Evolutionary conservation across 2,113 vertebrate genomes (phyloP), one percentile per base, ranked within the genome.

Genomic region (Malurus cyaneus): DNA sequence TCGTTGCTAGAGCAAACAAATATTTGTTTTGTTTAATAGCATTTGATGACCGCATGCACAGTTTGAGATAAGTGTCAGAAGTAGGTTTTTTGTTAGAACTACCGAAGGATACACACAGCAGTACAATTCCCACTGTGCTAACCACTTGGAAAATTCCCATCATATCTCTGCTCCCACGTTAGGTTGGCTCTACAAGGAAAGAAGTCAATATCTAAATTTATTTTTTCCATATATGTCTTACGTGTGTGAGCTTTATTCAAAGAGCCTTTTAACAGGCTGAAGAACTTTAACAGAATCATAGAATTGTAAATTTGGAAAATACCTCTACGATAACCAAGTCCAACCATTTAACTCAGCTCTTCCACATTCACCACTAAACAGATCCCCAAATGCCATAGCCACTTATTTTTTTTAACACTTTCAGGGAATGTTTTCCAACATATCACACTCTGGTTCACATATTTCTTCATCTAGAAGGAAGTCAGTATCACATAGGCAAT

Each of bases 251-350:
- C 49, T 47, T 76, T 86, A 67, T 53, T 77, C 19, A 65, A 52
- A 83, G n/a, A 12, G 24, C 9, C n/a, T 76, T 79, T 62, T 54
- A 54, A 29, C 2, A 61, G 17, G 16, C 31, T 72, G 34, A 72
- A 60, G 64, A 47, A 44, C 18, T 67, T 44, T 8, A 46, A 32
- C 0, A 61, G 18, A 53, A 21, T 39, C 21, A 28, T 10, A 36
- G 32, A 53, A 46, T 23, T 53, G 23, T 46, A 46, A 78, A 12
- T 8, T 8, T 78, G 64, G 26, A 18, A 61, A 77, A 69, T 14
- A 52, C 5, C 32, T 36, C 36, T 39, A 14, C 32, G 1, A 1
- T 18, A 77, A 46, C 18, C 0, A 0, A 32, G 12, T 46, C 26
- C 54, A 46, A 28, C 26, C 9, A 32, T 23, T 52, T 36, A 28